Evolutionary conservation across 2,888 invertebrate species (phyloP).

Genomic region (Hemistola chrysoprasaria): DNA sequence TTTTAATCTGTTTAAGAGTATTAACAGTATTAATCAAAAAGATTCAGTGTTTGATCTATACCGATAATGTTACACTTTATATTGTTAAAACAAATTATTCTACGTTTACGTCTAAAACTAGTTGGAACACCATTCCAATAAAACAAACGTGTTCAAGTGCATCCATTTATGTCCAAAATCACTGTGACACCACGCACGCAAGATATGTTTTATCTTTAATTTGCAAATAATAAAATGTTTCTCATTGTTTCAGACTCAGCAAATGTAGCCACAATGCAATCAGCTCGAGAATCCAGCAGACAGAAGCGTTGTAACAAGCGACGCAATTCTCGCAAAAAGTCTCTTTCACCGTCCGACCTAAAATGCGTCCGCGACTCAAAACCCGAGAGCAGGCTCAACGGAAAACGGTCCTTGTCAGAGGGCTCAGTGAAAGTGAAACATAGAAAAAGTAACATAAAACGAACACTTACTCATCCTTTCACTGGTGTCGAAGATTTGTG

Average conservation of each 20-base stretch:
- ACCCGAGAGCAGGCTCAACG: constrained; percentile 59
- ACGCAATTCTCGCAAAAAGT: constrained; percentile 77
- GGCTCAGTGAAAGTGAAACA: constrained; percentile 75
- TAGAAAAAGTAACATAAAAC: constrained; percentile 72
- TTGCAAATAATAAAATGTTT: neutral
- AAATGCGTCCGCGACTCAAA: constrained; percentile 63
- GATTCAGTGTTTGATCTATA: no score
- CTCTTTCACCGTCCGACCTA: constrained; percentile 73
- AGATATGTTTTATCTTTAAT: no score
- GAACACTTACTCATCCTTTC: constrained; percentile 77
- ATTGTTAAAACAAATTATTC: no score
- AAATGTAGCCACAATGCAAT: constrained; percentile 73
- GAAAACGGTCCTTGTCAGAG: constrained; percentile 69
- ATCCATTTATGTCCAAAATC: no score
- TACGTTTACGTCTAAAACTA: no score
- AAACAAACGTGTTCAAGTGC: no score
- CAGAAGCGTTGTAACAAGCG: constrained; percentile 74
- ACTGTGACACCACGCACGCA: no score
- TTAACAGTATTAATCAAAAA: no score
- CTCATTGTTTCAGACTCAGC: constrained; percentile 57
- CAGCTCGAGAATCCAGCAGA: constrained; percentile 69
- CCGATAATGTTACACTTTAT: no score
- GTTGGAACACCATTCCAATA: no score
- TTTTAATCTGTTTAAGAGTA: no score
- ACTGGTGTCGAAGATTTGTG: constrained; percentile 66